Evolutionary conservation across 1,140 invertebrate species (phyloP).

Genomic region (Rhynchophorus ferrugineus): DNA sequence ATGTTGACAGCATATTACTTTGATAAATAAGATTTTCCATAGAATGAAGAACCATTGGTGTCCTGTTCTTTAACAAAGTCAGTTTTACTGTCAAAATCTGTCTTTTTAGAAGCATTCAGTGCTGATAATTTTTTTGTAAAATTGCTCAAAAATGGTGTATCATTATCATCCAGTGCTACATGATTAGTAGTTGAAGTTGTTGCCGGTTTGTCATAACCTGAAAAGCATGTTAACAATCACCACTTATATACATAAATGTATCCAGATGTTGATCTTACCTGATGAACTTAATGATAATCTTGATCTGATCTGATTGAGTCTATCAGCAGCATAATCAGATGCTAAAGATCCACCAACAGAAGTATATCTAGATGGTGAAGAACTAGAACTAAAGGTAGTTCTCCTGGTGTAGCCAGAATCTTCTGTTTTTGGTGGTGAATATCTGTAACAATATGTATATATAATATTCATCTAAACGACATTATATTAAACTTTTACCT

Average conservation of each 20-base stretch:
- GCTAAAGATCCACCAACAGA: conserved; percentile 20
- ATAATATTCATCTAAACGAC: not conserved
- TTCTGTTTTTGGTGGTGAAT: conserved; percentile 42
- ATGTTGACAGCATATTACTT: conserved; percentile 16
- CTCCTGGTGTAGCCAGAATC: conserved; percentile 51
- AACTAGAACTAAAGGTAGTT: conserved; percentile 45
- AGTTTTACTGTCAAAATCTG: conserved; percentile 30
- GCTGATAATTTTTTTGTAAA: conserved; percentile 55
- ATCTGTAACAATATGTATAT: conserved; percentile 28
- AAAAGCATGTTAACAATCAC: no score
- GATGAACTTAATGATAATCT: conserved; percentile 23
- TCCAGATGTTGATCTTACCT: no score
- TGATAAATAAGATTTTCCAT: conserved; percentile 16
- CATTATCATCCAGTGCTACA: conserved; percentile 23
- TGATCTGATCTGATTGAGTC: conserved; percentile 46
- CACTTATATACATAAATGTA: no score
- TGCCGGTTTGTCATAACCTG: conserved; percentile 22
- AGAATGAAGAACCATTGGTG: conserved; percentile 28
- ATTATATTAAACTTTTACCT: conserved; percentile 2
- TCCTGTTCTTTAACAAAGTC: conserved; percentile 38
- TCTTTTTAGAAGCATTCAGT: conserved; percentile 43
- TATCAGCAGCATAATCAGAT: conserved; percentile 40
- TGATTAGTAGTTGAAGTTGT: conserved; percentile 11
- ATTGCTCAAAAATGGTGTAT: conserved; percentile 59
- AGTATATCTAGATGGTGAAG: conserved; percentile 25